phyloP scores from a whole-genome alignment of 2,797 vertebrate genomes.

The Eleutherodactylus coqui region DNA sequence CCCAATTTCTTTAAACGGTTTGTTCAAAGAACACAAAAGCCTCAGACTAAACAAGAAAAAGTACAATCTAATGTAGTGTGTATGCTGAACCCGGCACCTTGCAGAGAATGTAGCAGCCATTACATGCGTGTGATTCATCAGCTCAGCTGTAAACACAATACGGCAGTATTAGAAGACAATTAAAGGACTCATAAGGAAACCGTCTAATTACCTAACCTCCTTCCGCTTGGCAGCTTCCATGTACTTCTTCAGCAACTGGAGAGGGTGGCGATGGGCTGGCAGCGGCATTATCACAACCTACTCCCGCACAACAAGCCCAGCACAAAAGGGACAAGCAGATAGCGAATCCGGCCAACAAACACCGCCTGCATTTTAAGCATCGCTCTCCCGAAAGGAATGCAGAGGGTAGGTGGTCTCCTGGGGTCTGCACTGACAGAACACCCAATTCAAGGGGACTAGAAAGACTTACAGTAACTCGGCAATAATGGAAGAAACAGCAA shows the following conservation, averaged over 20 bases:
- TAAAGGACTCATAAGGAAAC: constrained; percentile 23
- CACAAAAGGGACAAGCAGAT: neutral
- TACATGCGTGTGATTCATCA: constrained; percentile 18
- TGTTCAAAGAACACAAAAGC: neutral
- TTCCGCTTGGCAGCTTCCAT: constrained; percentile 4
- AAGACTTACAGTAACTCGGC: neutral
- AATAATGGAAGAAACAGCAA: too few species aligned
- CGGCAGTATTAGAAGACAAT: neutral
- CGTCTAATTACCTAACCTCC: constrained; percentile 27
- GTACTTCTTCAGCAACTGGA: constrained; percentile 29
- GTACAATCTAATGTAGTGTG: neutral
- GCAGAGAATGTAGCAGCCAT: neutral
- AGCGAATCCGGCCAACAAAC: neutral
- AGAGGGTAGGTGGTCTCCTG: neutral
- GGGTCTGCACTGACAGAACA: constrained; percentile 3
- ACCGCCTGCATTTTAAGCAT: neutral
- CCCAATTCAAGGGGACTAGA: neutral
- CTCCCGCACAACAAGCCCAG: neutral
- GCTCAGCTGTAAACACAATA: constrained; percentile 22
- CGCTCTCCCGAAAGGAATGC: neutral
- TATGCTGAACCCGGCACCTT: constrained; percentile 7
- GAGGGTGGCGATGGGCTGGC: constrained; percentile 13
- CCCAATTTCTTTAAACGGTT: neutral
- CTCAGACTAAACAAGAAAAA: neutral
- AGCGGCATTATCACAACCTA: constrained; percentile 1